A percentile compares a stretch with the other conserved stretches of the same genome.
Evolutionary conservation across 2,113 vertebrate species (phyloP).

Genomic region (Hepsetus odoe): DNA sequence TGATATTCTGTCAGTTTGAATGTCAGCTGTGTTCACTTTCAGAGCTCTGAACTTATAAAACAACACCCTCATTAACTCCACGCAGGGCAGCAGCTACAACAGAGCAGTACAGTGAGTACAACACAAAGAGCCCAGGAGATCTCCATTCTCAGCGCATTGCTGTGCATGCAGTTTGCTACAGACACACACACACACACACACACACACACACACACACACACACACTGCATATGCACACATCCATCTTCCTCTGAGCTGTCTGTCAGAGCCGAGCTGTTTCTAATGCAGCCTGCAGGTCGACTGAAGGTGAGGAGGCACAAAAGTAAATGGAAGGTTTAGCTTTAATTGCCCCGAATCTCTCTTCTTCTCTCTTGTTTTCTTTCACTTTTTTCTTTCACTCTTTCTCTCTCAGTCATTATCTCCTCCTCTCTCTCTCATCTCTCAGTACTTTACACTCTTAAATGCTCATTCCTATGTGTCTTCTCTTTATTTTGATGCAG

Average conservation of each 20-base stretch:
- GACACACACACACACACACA: not conserved
- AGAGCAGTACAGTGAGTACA: not conserved
- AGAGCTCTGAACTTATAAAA: not conserved
- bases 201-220: not conserved
- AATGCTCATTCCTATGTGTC: not conserved
- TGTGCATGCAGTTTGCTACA: slow-evolving; percentile 21
- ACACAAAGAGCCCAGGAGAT: not conserved
- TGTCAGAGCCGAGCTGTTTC: not conserved
- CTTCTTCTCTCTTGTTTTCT: not conserved
- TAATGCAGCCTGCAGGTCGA: not conserved
- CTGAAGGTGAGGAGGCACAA: slow-evolving; percentile 10
- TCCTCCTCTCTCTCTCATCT: too few relatives aligned
- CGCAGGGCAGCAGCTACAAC: not conserved
- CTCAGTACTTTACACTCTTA: too few relatives aligned
- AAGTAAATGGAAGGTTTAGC: not conserved
- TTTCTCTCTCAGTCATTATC: not conserved
- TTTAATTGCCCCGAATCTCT: slow-evolving; percentile 1
- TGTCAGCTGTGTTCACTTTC: not conserved
- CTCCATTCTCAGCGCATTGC: not conserved
- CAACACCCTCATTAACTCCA: not conserved
- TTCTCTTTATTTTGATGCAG: not conserved
- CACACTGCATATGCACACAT: not conserved
- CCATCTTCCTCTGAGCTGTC: slow-evolving; percentile 5
- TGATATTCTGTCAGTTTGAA: not conserved
- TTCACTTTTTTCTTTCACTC: not conserved